Conservation (phyloP, 1,140 invertebrate genomes). For the Atta texana region DNA sequence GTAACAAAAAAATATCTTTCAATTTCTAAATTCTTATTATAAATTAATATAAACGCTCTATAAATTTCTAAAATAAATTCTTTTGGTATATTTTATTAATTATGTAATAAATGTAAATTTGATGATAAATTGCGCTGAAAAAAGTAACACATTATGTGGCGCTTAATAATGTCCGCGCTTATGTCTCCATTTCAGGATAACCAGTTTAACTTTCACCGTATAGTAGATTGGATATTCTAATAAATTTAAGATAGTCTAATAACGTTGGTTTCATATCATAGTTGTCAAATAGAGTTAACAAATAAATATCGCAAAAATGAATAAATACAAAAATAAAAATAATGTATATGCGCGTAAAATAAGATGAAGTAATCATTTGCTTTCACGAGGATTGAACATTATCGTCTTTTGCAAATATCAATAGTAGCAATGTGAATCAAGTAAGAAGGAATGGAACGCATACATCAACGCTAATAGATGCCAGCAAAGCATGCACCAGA, state of each 20-base stretch:
- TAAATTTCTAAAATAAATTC: background rate
- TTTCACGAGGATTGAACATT: background rate
- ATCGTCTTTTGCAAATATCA: background rate
- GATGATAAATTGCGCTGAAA: background rate
- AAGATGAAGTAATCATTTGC: slow-evolving; percentile 10
- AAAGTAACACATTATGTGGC: background rate
- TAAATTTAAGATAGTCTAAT: slow-evolving; percentile 51
- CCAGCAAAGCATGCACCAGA: slow-evolving; percentile 33
- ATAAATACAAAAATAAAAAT: background rate
- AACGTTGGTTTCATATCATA: slow-evolving; percentile 31
- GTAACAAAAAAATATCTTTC: background rate
- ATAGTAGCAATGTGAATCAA: slow-evolving; percentile 44
- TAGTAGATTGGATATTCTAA: slow-evolving; percentile 5
- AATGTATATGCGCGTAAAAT: background rate
- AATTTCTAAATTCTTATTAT: background rate
- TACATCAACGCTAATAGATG: slow-evolving; percentile 54
- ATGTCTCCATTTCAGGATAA: slow-evolving; percentile 44
- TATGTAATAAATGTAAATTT: background rate
- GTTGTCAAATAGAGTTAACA: background rate
- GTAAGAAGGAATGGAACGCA: slow-evolving; percentile 6
- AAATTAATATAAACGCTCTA: background rate
- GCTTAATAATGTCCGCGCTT: background rate
- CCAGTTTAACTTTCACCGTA: slow-evolving; percentile 31
- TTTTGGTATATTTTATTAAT: background rate
- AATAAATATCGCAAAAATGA: slow-evolving; percentile 21